phyloP scores from a whole-genome alignment of 1,140 invertebrate genomes.

The Amyelois transitella region DNA sequence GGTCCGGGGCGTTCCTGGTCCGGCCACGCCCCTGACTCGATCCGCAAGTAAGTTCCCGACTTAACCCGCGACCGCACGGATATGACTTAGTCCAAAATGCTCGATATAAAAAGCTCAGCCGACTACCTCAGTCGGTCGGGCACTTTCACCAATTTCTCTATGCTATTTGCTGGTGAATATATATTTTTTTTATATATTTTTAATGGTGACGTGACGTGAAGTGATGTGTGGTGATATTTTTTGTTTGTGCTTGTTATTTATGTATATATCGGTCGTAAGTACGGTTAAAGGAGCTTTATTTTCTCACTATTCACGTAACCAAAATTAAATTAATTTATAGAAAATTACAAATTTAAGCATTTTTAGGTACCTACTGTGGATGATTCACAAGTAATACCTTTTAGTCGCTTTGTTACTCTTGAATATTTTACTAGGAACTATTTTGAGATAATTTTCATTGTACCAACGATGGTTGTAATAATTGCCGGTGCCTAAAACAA shows the following conservation, averaged over 20 bases:
- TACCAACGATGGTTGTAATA: too few relatives aligned
- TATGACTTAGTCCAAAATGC: constrained; percentile 67
- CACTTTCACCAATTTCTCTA: constrained; percentile 83
- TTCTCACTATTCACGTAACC: too few relatives aligned
- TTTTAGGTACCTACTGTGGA: too few relatives aligned
- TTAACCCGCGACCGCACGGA: constrained; percentile 37
- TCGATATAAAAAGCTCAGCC: constrained; percentile 81
- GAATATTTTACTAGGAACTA: too few relatives aligned
- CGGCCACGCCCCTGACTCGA: constrained; percentile 32
- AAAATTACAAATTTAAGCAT: too few relatives aligned
- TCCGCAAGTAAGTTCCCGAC: constrained; percentile 28
- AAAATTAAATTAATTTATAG: too few relatives aligned
- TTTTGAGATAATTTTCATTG: too few relatives aligned
- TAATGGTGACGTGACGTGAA: constrained; percentile 9
- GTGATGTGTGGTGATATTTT: constrained; percentile 29
- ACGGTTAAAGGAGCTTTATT: too few relatives aligned
- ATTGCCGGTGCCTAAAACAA: too few relatives aligned
- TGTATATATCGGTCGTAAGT: too few relatives aligned
- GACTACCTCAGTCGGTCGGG: constrained; percentile 82
- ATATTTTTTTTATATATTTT: constrained; percentile 29
- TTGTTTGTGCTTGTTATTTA: constrained; percentile 11
- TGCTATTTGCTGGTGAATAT: constrained; percentile 81
- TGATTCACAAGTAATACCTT: too few relatives aligned
- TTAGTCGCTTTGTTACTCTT: too few relatives aligned
- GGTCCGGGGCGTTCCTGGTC: constrained; percentile 9